These are phyloP conservation scores for Phyllotis vaccarum DNA, from an alignment of 2,797 vertebrate genomes.

Conservation along the genomic window DNA sequence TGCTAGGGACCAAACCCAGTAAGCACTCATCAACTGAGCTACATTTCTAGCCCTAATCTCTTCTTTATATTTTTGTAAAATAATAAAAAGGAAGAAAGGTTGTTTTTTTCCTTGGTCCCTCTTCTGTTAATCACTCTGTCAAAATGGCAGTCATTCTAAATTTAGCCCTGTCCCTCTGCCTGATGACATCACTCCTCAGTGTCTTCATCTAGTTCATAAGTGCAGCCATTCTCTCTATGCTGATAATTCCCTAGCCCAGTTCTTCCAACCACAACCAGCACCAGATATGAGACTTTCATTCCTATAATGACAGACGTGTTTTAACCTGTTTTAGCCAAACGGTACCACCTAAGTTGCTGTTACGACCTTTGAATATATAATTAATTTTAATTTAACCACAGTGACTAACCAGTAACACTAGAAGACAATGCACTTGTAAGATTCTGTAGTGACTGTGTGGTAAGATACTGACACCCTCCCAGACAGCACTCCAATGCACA, in stretches of 20 bases:
- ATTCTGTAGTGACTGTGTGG: neutral
- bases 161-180: neutral
- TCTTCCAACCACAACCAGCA: neutral
- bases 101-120: neutral
- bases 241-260: neutral
- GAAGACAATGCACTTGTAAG: neutral
- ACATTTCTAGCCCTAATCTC: neutral
- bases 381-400: conserved; percentile 29
- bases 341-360: neutral
- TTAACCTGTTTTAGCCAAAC: neutral
- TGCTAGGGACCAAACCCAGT: neutral
- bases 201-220: neutral
- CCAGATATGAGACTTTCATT: neutral
- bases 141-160: neutral
- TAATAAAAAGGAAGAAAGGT: neutral
- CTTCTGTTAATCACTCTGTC: neutral
- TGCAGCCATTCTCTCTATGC: neutral
- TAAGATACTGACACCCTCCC: neutral
- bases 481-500: neutral
- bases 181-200: neutral
- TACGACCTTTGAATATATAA: neutral
- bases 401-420: neutral
- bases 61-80: neutral
- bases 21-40: neutral
- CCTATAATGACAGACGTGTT: neutral